These are phyloP conservation scores for Theonella swinhoei DNA, from an alignment of 37 sponge, comb jelly and placozoan genomes.

Conservation along the genomic window DNA sequence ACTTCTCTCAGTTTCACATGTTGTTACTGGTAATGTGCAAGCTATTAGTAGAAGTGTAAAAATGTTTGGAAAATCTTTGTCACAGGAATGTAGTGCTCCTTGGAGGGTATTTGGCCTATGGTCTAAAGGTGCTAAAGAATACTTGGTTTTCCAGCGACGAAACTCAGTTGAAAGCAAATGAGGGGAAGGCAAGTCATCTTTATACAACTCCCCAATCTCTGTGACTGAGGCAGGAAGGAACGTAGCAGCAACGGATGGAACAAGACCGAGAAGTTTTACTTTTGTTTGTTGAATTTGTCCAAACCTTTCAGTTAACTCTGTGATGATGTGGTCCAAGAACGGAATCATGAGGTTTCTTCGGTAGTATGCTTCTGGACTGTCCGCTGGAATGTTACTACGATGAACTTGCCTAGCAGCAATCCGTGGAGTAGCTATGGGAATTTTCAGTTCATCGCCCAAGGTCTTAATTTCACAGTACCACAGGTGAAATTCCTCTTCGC, in stretches of 20 bases:
- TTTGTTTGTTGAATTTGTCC: slow-evolving; percentile 15
- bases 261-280: slow-evolving; percentile 17
- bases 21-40: slow-evolving; percentile 10
- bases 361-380: slow-evolving; percentile 26
- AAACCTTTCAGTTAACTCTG: slow-evolving; percentile 8
- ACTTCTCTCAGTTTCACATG: no score
- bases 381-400: background rate
- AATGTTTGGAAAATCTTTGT: background rate
- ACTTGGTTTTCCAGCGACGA: background rate
- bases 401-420: background rate
- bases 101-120: background rate
- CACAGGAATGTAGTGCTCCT: background rate
- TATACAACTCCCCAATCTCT: background rate
- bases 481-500: slow-evolving; percentile 25
- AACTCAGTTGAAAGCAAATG: slow-evolving; percentile 14
- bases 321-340: slow-evolving; percentile 19
- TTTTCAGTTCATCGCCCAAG: background rate
- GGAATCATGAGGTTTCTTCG: slow-evolving; percentile 5
- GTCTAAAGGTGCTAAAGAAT: background rate
- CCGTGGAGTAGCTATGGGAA: background rate
- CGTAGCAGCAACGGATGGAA: slow-evolving; percentile 16
- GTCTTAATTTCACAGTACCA: slow-evolving; percentile 14
- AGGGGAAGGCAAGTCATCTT: slow-evolving; percentile 5
- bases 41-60: slow-evolving; percentile 4
- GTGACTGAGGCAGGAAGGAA: background rate